These are phyloP conservation scores for Digitonthophagus gazella DNA, from an alignment of 2,888 invertebrate genomes.

Conservation along the genomic window DNA sequence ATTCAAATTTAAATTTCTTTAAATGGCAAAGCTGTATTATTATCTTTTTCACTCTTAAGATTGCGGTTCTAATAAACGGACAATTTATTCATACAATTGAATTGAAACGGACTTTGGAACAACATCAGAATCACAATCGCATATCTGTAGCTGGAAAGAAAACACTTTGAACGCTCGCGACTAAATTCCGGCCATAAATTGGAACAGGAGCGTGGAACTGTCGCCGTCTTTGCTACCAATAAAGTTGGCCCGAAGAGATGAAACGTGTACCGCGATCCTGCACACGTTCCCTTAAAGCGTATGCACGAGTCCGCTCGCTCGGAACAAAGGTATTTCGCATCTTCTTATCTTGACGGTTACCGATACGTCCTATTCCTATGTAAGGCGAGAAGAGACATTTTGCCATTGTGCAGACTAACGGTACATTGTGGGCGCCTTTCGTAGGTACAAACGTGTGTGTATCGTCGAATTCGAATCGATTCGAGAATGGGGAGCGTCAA, in stretches of 20 bases:
- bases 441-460: not conserved
- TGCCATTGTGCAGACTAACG: not conserved
- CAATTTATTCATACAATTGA: too few relatives aligned
- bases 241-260: not conserved
- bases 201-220: not conserved
- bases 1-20: too few relatives aligned
- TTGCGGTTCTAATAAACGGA: too few relatives aligned
- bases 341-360: not conserved
- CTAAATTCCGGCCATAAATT: not conserved
- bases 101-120: too few relatives aligned
- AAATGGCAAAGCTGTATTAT: too few relatives aligned
- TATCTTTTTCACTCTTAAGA: too few relatives aligned
- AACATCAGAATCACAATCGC: too few relatives aligned
- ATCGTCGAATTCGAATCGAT: not conserved
- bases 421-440: not conserved
- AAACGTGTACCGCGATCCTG: not conserved
- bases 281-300: not conserved
- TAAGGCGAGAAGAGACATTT: not conserved
- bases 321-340: not conserved
- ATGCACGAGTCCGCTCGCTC: not conserved
- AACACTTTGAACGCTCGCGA: not conserved
- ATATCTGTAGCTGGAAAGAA: not conserved
- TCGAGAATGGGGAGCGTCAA: not conserved
- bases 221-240: not conserved
- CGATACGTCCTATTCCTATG: not conserved